A percentile compares a stretch with the other conserved stretches of the same genome.
phyloP scores from a whole-genome alignment of 2,888 invertebrate species.

The Nematopogon swammerdamellus region DNA sequence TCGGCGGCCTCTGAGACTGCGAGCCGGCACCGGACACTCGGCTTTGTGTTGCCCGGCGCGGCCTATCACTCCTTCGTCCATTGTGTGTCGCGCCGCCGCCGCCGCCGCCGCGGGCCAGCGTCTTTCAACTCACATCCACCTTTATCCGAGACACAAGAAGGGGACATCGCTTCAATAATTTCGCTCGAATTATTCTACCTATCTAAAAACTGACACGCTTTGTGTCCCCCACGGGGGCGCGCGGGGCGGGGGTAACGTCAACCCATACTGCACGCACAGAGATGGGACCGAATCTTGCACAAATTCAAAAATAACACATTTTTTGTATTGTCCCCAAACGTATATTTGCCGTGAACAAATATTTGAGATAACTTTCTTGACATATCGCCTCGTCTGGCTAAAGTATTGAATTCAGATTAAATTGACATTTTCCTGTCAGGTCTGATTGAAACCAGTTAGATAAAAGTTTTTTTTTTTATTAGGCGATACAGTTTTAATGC shows the following conservation, averaged over 20 bases:
- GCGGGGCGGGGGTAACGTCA: too few species aligned
- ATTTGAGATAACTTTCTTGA: conserved; percentile 30
- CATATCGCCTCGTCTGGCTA: background rate
- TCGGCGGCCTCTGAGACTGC: background rate
- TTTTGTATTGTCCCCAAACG: conserved; percentile 41
- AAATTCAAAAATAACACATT: conserved; percentile 55
- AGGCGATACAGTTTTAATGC: too few species aligned
- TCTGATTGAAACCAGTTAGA: too few species aligned
- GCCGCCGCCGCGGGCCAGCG: background rate
- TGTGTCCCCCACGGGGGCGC: too few species aligned
- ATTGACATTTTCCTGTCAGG: background rate
- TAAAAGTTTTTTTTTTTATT: too few species aligned
- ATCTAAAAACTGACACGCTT: background rate
- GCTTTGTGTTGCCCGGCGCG: background rate
- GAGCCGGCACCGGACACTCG: background rate
- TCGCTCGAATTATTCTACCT: background rate
- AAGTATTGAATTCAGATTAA: background rate
- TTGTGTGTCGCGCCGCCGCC: background rate
- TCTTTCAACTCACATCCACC: background rate
- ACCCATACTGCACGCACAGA: too few species aligned
- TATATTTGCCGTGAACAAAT: conserved; percentile 22
- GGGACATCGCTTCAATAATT: background rate
- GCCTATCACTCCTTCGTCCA: background rate
- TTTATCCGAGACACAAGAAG: background rate
- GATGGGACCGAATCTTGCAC: conserved; percentile 30